Conservation (phyloP, 2,113 vertebrate species). For the Megaceryle maxima region DNA sequence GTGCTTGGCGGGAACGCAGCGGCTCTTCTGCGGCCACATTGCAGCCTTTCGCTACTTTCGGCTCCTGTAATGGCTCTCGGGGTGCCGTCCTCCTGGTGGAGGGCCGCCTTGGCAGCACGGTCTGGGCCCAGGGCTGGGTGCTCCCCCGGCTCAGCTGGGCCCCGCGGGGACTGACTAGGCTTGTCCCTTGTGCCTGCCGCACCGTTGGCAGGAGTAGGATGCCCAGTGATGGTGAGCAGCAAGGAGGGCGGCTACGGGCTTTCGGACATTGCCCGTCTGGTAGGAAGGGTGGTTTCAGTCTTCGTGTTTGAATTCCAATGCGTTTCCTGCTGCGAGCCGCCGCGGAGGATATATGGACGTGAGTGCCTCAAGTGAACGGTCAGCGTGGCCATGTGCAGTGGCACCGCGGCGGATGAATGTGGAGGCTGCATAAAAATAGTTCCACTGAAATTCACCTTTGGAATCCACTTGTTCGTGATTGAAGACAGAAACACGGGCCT, state of each 20-base stretch:
- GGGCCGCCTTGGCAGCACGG: too few species aligned
- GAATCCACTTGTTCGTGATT: not conserved
- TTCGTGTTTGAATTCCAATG: accelerated
- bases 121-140: not conserved
- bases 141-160: not conserved
- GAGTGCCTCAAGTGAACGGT: not conserved
- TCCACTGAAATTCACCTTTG: not conserved
- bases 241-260: not conserved
- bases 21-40: too few species aligned
- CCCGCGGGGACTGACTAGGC: not conserved
- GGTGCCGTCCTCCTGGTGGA: not conserved
- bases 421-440: not conserved
- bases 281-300: not conserved
- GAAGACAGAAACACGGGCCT: not conserved
- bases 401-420: accelerated
- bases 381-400: not conserved
- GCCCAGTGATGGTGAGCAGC: not conserved
- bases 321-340: not conserved
- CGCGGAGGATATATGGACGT: not conserved
- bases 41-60: not conserved
- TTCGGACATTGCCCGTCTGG: not conserved
- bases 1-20: not conserved
- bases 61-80: not conserved
- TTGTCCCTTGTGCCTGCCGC: not conserved
- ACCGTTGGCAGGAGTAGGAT: not conserved